These are phyloP conservation scores for Drosophila nigromelanica DNA, from an alignment of 1,140 invertebrate genomes.

Conservation along the genomic window DNA sequence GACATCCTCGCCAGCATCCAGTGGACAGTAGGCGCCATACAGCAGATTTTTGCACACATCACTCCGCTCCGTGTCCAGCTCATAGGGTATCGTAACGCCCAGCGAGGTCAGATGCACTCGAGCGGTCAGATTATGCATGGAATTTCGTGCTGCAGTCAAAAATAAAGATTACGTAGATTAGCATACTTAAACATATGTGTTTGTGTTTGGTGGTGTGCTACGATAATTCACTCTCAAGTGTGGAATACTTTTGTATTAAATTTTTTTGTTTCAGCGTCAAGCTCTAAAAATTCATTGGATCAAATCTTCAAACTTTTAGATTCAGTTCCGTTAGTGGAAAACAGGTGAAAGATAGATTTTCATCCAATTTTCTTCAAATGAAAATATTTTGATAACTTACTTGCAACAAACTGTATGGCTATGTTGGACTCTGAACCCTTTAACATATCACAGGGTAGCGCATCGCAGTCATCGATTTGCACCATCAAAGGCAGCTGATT, in stretches of 20 bases:
- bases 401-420: conserved; percentile 74
- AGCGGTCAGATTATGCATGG: conserved; percentile 48
- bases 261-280: too few species aligned
- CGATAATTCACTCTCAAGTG: too few species aligned
- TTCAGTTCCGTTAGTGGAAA: too few species aligned
- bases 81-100: conserved; percentile 67
- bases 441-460: conserved; percentile 63
- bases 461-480: conserved; percentile 62
- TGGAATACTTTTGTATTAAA: too few species aligned
- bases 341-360: too few species aligned
- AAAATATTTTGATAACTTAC: conserved; percentile 39
- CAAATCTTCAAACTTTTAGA: too few species aligned
- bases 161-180: background rate
- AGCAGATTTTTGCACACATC: conserved; percentile 71
- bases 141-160: conserved; percentile 47
- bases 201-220: too few species aligned
- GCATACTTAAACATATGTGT: background rate
- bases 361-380: too few species aligned
- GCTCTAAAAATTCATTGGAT: too few species aligned
- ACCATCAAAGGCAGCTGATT: conserved; percentile 60
- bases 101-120: conserved; percentile 63
- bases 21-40: conserved; percentile 71
- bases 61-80: conserved; percentile 40
- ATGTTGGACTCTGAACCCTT: conserved; percentile 60
- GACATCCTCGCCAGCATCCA: conserved; percentile 74